Evolutionary conservation across 92 coral and sea anemone genomes (phyloP).

Genomic region (Isaurus tuberculatus): DNA sequence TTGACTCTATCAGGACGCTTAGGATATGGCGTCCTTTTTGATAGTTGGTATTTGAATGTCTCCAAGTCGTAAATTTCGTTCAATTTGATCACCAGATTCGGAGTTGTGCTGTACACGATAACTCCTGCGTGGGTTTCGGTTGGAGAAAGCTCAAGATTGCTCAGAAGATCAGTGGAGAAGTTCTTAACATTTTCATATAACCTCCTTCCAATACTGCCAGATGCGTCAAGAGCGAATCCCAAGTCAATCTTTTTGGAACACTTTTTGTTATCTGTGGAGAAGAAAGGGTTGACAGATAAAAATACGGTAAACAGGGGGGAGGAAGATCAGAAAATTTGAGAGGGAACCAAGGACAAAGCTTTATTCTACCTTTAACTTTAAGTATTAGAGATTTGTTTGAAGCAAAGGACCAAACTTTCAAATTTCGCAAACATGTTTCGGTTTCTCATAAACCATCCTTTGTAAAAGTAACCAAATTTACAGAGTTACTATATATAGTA

Average conservation of each 20-base stretch:
- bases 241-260: conserved; percentile 28
- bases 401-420: too few species aligned
- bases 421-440: too few species aligned
- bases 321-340: too few species aligned
- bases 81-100: conserved; percentile 21
- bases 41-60: background rate
- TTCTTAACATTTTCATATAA: conserved; percentile 3
- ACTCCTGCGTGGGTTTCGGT: conserved; percentile 14
- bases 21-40: background rate
- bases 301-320: too few species aligned
- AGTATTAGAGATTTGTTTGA: too few species aligned
- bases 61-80: conserved; percentile 11
- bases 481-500: too few species aligned
- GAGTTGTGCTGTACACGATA: conserved; percentile 12
- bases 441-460: too few species aligned
- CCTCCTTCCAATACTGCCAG: conserved; percentile 11
- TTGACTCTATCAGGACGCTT: too few species aligned
- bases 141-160: background rate
- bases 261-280: background rate
- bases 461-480: too few species aligned
- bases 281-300: background rate
- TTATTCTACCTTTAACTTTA: too few species aligned
- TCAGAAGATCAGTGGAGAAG: background rate
- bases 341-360: too few species aligned
- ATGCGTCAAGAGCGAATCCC: conserved; percentile 37